Conservation (phyloP, 2,888 invertebrate genomes). For the Limenitis arthemis region DNA sequence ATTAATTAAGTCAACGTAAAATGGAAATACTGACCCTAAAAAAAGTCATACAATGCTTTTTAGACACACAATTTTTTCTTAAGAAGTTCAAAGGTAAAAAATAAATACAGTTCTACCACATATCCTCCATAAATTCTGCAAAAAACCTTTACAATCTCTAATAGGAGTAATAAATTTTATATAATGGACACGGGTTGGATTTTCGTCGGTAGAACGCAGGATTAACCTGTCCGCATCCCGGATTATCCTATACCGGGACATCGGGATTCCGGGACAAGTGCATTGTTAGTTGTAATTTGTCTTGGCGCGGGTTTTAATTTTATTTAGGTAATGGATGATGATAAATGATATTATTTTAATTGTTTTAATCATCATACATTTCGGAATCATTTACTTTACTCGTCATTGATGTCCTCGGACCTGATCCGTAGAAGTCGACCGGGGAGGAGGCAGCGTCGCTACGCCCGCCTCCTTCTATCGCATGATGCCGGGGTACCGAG, state of each 20-base stretch:
- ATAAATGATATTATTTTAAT: too few relatives aligned
- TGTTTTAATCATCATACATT: too few relatives aligned
- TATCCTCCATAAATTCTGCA: constrained; percentile 6
- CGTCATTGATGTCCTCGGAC: too few relatives aligned
- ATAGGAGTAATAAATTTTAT: constrained; percentile 33
- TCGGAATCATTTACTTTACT: too few relatives aligned
- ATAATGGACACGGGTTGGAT: constrained; percentile 20
- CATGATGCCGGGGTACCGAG: too few relatives aligned
- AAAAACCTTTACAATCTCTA: constrained; percentile 26
- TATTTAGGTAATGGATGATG: not conserved
- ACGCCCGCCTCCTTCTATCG: too few relatives aligned
- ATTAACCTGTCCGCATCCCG: constrained; percentile 49
- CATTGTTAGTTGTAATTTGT: constrained; percentile 22
- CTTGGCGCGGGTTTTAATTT: constrained; percentile 1
- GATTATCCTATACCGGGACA: constrained; percentile 31
- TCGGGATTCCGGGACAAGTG: constrained; percentile 33
- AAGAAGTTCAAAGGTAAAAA: not conserved
- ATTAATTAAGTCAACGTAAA: too few relatives aligned
- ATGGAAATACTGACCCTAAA: too few relatives aligned
- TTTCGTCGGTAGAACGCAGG: constrained; percentile 30
- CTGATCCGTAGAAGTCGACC: too few relatives aligned
- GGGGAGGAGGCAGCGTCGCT: too few relatives aligned
- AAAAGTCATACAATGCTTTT: too few relatives aligned
- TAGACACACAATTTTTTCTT: too few relatives aligned
- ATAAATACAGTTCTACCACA: not conserved